Conservation (phyloP, 37 sponge, comb jelly and placozoan species). For the Geodia barretti region DNA sequence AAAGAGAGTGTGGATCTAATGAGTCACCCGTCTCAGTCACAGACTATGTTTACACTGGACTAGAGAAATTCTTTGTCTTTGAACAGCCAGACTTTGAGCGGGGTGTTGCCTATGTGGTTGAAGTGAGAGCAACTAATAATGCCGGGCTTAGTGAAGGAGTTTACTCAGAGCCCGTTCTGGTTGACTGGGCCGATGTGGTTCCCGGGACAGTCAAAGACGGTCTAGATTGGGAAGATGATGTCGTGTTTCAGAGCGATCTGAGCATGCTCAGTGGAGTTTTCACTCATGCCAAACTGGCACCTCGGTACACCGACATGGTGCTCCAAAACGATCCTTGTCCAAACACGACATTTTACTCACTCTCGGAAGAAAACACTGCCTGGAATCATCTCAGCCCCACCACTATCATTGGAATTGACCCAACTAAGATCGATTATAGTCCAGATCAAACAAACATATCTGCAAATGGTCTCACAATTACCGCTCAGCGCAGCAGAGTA, state of each 20-base stretch:
- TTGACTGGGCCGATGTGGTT: constrained; percentile 8
- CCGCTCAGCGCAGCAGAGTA: neutral
- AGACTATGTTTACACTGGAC: constrained; percentile 8
- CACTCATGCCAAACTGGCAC: constrained; percentile 49
- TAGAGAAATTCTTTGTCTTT: constrained; percentile 8
- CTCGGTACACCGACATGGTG: constrained; percentile 9
- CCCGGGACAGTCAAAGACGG: constrained; percentile 80
- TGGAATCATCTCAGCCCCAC: constrained; percentile 44
- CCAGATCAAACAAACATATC: neutral
- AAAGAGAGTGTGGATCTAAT: constrained; percentile 31
- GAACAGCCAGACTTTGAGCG: neutral
- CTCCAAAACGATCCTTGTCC: constrained; percentile 55
- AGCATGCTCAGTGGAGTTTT: constrained; percentile 55
- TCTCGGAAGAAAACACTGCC: neutral
- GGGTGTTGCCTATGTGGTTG: constrained; percentile 47
- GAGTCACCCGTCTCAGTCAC: neutral
- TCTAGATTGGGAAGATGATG: constrained; percentile 65
- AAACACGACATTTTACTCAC: constrained; percentile 4
- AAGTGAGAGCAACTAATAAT: constrained; percentile 50
- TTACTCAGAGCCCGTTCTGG: constrained; percentile 56
- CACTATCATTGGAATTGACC: constrained; percentile 15
- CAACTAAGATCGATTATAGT: constrained; percentile 20
- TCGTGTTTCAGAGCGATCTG: constrained; percentile 63
- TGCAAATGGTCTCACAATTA: constrained; percentile 28
- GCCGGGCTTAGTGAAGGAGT: constrained; percentile 46